Evolutionary conservation across 2,113 vertebrate species (phyloP).

Genomic region (Pteropus alecto): DNA sequence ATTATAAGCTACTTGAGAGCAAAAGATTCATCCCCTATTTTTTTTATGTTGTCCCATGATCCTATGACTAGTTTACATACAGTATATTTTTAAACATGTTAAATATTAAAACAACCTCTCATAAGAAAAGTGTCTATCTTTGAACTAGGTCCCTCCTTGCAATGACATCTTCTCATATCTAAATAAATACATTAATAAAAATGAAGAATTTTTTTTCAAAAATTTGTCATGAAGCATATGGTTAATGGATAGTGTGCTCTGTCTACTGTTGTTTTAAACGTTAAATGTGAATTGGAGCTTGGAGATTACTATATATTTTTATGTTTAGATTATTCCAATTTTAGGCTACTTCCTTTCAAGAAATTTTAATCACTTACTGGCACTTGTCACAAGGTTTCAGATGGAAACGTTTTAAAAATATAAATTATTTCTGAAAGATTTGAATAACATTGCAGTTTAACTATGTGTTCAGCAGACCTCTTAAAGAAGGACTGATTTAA

Average conservation of each 20-base stretch:
- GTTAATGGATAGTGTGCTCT: background rate
- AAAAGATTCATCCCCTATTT: background rate
- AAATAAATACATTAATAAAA: background rate
- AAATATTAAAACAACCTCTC: background rate
- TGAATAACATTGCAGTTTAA: slow-evolving; percentile 42
- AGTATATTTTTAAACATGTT: background rate
- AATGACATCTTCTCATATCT: background rate
- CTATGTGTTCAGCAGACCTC: slow-evolving; percentile 6
- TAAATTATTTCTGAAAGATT: slow-evolving; percentile 56
- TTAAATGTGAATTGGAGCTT: background rate
- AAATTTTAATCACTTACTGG: background rate
- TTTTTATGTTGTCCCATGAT: background rate
- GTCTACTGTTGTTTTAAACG: background rate
- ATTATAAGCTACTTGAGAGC: background rate
- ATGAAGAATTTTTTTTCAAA: background rate
- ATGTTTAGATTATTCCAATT: slow-evolving; percentile 2
- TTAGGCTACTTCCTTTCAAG: background rate
- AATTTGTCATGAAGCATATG: background rate
- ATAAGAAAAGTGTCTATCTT: background rate
- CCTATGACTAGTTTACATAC: background rate
- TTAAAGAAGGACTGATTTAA: slow-evolving; percentile 61
- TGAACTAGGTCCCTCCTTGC: background rate
- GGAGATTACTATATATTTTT: background rate
- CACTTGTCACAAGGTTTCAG: background rate
- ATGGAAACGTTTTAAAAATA: background rate